phyloP scores from a whole-genome alignment of 2,797 vertebrate species.

The Etheostoma perlongum region DNA sequence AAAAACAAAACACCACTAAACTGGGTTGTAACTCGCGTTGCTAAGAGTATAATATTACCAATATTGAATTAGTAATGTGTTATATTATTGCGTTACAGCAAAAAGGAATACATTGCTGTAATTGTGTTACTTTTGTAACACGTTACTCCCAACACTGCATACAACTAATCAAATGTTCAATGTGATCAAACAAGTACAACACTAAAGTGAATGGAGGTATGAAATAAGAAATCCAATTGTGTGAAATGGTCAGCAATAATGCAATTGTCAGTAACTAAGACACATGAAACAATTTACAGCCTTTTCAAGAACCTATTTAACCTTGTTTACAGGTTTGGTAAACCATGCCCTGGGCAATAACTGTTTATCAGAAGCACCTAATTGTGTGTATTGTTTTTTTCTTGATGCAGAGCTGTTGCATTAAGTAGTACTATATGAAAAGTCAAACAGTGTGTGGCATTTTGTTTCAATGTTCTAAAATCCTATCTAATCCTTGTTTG shows the following conservation, averaged over 20 bases:
- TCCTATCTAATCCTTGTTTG: slow-evolving; percentile 56
- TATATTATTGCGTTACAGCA: too few species aligned
- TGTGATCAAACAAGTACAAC: neutral
- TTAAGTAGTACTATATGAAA: slow-evolving; percentile 35
- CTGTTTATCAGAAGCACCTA: slow-evolving; percentile 15
- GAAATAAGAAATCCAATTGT: neutral
- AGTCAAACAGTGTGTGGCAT: slow-evolving; percentile 54
- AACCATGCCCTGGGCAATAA: slow-evolving; percentile 18
- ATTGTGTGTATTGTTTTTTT: slow-evolving; percentile 44
- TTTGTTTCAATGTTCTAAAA: slow-evolving; percentile 60
- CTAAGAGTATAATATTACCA: too few species aligned
- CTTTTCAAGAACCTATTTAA: slow-evolving; percentile 12
- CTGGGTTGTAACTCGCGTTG: too few species aligned
- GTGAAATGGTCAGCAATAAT: neutral
- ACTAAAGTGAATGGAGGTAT: neutral
- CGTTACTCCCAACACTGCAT: neutral
- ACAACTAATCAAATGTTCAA: neutral
- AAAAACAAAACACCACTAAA: too few species aligned
- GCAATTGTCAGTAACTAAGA: neutral
- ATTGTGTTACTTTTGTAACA: too few species aligned
- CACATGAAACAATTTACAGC: neutral
- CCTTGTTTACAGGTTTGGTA: slow-evolving; percentile 38
- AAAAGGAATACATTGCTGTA: too few species aligned
- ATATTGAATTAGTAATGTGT: too few species aligned
- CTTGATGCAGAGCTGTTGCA: slow-evolving; percentile 18